Percentiles rank a stretch among this genome's conserved stretches.
These are phyloP conservation scores for Zaprionus ghesquierei DNA, from an alignment of 1,140 invertebrate species.

Conservation along the genomic window DNA sequence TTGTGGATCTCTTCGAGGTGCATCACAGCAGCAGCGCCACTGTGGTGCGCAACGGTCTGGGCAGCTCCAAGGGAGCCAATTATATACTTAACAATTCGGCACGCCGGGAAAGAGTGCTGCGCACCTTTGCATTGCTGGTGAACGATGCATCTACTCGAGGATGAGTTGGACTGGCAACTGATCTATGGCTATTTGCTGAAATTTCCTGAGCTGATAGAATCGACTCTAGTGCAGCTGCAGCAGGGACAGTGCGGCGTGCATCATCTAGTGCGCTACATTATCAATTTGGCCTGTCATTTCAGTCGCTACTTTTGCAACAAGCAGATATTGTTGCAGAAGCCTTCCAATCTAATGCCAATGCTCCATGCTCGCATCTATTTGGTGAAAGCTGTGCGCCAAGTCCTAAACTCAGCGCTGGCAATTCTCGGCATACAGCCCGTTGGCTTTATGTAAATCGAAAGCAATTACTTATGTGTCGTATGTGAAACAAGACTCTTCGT, in stretches of 20 bases:
- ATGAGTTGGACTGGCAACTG: slow-evolving; percentile 88
- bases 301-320: slow-evolving; percentile 89
- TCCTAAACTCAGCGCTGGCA: slow-evolving; percentile 85
- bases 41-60: slow-evolving; percentile 71
- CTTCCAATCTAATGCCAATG: slow-evolving; percentile 85
- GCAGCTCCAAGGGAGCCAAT: slow-evolving; percentile 84
- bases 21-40: slow-evolving; percentile 82
- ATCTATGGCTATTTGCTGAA: slow-evolving; percentile 86
- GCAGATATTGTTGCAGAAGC: slow-evolving; percentile 84
- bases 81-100: slow-evolving; percentile 90
- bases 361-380: slow-evolving; percentile 88
- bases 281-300: slow-evolving; percentile 85
- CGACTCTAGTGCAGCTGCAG: slow-evolving; percentile 83
- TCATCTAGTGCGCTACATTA: slow-evolving; percentile 86
- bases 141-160: slow-evolving; percentile 83
- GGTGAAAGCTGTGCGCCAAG: slow-evolving; percentile 85
- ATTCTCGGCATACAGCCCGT: slow-evolving; percentile 87
- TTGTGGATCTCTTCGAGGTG: slow-evolving; percentile 86
- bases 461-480: neutral
- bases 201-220: slow-evolving; percentile 85
- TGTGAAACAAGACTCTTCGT: neutral
- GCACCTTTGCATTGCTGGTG: slow-evolving; percentile 85
- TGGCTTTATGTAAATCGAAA: slow-evolving; percentile 60
- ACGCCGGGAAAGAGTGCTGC: slow-evolving; percentile 86
- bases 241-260: slow-evolving; percentile 85